Conservation (phyloP, 2,113 vertebrate genomes). For the Neogale vison region DNA sequence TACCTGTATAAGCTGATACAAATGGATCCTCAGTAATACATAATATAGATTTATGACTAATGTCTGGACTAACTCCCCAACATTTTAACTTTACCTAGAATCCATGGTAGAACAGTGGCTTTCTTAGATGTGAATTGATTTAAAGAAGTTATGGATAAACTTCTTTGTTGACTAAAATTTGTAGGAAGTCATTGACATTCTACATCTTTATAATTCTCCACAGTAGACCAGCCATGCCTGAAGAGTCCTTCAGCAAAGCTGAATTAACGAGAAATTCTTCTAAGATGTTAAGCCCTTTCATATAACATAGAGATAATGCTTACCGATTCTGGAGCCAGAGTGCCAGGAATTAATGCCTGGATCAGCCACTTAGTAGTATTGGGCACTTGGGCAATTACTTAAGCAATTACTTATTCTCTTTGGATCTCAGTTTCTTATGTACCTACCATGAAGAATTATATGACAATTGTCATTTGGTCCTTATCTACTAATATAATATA, state of each 20-base stretch:
- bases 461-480: neutral
- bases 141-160: neutral
- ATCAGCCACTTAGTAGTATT: neutral
- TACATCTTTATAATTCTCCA: neutral
- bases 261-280: neutral
- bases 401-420: neutral
- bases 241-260: neutral
- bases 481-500: neutral
- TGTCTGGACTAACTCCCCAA: neutral
- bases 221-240: neutral
- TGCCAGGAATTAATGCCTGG: neutral
- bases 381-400: neutral
- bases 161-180: neutral
- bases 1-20: neutral
- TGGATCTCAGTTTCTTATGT: neutral
- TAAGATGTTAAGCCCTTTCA: neutral
- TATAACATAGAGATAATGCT: neutral
- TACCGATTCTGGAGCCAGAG: neutral
- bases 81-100: neutral
- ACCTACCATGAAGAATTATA: neutral
- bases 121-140: neutral
- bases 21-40: neutral
- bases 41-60: neutral
- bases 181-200: neutral
- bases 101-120: neutral